Base-by-base conservation (phyloP, 1,140 invertebrate genomes). In the Drosophila virilis region DNA sequence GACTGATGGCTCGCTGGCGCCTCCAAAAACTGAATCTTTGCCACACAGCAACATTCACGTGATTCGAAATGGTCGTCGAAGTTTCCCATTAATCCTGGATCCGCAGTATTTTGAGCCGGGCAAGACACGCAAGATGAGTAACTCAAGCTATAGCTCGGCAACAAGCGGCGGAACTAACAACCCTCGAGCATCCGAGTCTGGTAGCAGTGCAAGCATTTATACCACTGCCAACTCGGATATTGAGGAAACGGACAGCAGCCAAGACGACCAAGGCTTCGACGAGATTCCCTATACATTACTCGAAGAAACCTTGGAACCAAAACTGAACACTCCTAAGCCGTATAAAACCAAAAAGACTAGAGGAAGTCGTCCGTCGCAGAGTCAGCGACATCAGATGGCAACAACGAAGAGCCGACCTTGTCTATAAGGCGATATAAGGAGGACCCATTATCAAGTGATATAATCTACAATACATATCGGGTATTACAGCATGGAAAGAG, bases 31-130 rank as follows among this genome's bases (percentile, higher is more conserved):
- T 12, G 60, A 80, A 8, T 1, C 28, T 0, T 8, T 57, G 12
- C 52, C 42, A 8, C 32, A 74, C 13, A 13, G 2, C 7, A 17
- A 61, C 0, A 38, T 83, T 6, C 45, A 73, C 1, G 8, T 80
- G 9, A n/a, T 70, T 2, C 58, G 35, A 1, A 80, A 69, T 40
- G 85, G 85, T 5, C 8, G 1, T 0, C 57, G 42, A 0, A 50
- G 0, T 0, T 58, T 84, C 13, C 85, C 84, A 1, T 38, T 80
- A 0, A 74, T 89, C 7, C 17, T 58, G 45, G 84, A 89, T 64
- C 77, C 77, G 4, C 59, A 66, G 17, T 89, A 61, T 13, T 89
- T 89, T 62, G 59, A n/a, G 12, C 77, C 84, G 0, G 62, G 74
- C 8, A 80, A 68, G 28, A 75, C 46, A 3, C 73, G 65, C 0